Evolutionary conservation across 2,888 invertebrate species (phyloP).

Genomic region (Alviniconcha strummeri): DNA sequence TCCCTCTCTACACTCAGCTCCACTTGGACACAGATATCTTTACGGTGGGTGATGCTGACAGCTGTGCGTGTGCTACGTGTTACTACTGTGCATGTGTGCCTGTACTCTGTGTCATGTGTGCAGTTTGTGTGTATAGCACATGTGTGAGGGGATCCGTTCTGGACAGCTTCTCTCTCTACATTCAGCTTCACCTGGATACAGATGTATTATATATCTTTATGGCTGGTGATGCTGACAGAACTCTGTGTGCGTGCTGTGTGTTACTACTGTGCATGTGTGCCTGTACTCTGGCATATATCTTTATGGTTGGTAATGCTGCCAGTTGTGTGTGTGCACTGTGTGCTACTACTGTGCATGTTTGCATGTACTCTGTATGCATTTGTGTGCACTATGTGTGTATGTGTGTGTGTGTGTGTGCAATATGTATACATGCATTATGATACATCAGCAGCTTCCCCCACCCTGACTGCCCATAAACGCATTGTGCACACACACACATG

Average conservation of each 20-base stretch:
- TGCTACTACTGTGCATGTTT: too few species aligned
- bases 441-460: too few species aligned
- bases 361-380: too few species aligned
- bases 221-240: background rate
- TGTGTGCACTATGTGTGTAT: too few species aligned
- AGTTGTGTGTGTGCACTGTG: background rate
- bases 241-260: background rate
- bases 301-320: too few species aligned
- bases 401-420: background rate
- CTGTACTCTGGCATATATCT: too few species aligned
- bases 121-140: background rate
- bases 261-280: background rate
- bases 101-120: background rate
- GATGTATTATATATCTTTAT: too few species aligned
- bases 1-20: constrained; percentile 53
- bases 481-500: background rate
- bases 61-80: background rate
- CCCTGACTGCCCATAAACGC: too few species aligned
- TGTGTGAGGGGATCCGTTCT: background rate
- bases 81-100: background rate
- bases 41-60: constrained; percentile 43
- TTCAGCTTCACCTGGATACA: too few species aligned
- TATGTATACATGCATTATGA: background rate
- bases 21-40: constrained; percentile 47
- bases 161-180: too few species aligned